Evolutionary conservation across 2,797 vertebrate genomes (phyloP), one percentile per base, ranked within the genome.

Genomic region (Jordanella pulchra): DNA sequence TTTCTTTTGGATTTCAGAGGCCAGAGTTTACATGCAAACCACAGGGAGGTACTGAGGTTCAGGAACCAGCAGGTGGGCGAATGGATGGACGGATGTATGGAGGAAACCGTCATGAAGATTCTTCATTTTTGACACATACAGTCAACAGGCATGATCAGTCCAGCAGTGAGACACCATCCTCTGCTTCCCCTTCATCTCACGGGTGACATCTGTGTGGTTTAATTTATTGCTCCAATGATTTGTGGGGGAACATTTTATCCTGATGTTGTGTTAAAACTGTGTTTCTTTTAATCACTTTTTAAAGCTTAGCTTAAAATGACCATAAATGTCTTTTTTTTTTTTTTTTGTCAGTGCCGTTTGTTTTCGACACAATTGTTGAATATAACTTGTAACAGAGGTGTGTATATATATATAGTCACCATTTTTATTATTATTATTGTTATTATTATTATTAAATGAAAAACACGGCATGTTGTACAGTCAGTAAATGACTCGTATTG

Each of bases 11-110:
- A 73, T 94, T 95, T 88, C 94, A 99, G 97, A 99, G 93, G 97
- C 97, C 92, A 95, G 97, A 95, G 96, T 98, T 85, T 99, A 98
- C 95, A 95, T 98, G 90, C 97, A 99, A 94, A 95, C 95, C 75
- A 88, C 95, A 77, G 96, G 97, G 90, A 98, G 98, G 96, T 99
- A 96, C 91, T 99, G 95, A 99, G 80, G 85, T 65, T 39, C 25
- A 2, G 70, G n/a, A 39, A 23, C 32, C 30, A 39, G 7, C 32
- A 75, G 65, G 63, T 14, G 72, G 75, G 66, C 47, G 76, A 39
- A 73, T 54, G 73, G 27, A 76, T 54, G 72, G 51, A 74, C 75
- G 82, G 65, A 82, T 27, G 78, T 15, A 71, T 27, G 75, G 56
- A 84, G 45, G 67, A 28, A 73, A 74, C 68, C 72, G 73, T 12